Base-by-base conservation (phyloP, 2,113 vertebrate genomes). In the Calypte anna region DNA sequence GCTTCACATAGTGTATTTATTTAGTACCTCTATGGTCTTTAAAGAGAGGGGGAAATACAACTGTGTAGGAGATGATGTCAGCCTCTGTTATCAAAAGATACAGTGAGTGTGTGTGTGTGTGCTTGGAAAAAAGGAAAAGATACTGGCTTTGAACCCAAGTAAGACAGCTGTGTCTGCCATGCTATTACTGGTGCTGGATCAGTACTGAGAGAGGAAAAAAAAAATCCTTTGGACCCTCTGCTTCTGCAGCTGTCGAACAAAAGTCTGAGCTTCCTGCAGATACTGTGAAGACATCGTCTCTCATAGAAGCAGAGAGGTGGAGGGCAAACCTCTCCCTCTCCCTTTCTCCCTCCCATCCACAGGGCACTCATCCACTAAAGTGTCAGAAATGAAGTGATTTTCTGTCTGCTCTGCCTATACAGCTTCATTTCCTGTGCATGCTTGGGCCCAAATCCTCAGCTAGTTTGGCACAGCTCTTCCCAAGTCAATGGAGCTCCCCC, bases 41-140 rank as follows among this genome's bases (percentile, higher is more conserved):
- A 83, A 96, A 95, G 77, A 91, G 10, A 73, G 25, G 31, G 75
- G 51, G 68, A 95, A 94, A 94, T 93, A 93, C 58, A 93, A 76
- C 68, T 88, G 64, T 46, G 51, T 96, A 93, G 78, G 91, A 96
- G 94, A 96, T 95, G 90, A 95, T 93, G 90, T 96, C 95, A 97
- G 64, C 77, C 76, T 93, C 76, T 93, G 79, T 91, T 96, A 86
- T 83, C 82, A 91, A 94, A 93, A 88, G 91, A 74, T 92, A 90
- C 79, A 77, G 66, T 66, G 79, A 66, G 30, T 36, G 17, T 77
- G 27, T 84, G 63, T 73, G 48, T 74, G 36, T 82, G 46, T 86
- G 40, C 69, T 79, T 77, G 75, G n/a, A 64, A 76, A 68, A 88
- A 91, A 54, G 50, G 44, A 89, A 83, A 90, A 88, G 28, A 74